phyloP scores from a whole-genome alignment of 92 coral and sea anemone genomes.

The Porites divaricata region DNA sequence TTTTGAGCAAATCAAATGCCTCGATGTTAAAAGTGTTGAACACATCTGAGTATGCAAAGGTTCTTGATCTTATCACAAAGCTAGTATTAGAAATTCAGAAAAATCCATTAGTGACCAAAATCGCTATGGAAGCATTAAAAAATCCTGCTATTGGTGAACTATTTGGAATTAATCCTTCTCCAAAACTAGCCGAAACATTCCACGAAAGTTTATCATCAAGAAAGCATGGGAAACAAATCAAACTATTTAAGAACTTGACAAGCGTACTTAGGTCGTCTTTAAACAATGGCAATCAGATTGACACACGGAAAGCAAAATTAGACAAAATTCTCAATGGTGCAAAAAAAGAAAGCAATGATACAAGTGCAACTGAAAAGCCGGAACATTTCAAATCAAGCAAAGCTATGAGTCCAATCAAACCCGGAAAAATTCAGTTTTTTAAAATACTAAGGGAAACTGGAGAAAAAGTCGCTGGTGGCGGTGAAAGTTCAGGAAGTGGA shows the following conservation, averaged over 20 bases:
- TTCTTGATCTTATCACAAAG: slow-evolving; percentile 34
- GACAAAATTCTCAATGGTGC: background rate
- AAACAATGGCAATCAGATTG: background rate
- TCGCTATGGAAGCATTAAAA: slow-evolving; percentile 62
- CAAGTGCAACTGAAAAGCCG: background rate
- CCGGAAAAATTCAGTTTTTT: slow-evolving; percentile 13
- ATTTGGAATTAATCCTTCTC: slow-evolving; percentile 38
- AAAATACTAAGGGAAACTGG: slow-evolving; percentile 1
- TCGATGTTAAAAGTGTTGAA: background rate
- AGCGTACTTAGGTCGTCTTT: background rate
- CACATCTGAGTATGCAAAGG: slow-evolving; percentile 5
- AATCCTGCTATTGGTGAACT: slow-evolving; percentile 58
- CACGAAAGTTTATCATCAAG: background rate
- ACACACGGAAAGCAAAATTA: background rate
- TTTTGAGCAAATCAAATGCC: background rate
- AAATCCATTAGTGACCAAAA: slow-evolving; percentile 52
- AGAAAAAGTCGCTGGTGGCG: slow-evolving; percentile 1
- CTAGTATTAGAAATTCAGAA: slow-evolving; percentile 49
- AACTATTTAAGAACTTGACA: background rate
- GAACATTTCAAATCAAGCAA: background rate
- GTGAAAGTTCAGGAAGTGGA: slow-evolving; percentile 34
- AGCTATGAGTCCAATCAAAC: background rate
- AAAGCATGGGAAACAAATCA: background rate
- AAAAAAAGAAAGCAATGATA: background rate
- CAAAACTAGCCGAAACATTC: background rate